A percentile compares a stretch with the other conserved stretches of the same genome.
phyloP scores from a whole-genome alignment of 2,113 vertebrate species.

The Burhinus bistriatus region DNA sequence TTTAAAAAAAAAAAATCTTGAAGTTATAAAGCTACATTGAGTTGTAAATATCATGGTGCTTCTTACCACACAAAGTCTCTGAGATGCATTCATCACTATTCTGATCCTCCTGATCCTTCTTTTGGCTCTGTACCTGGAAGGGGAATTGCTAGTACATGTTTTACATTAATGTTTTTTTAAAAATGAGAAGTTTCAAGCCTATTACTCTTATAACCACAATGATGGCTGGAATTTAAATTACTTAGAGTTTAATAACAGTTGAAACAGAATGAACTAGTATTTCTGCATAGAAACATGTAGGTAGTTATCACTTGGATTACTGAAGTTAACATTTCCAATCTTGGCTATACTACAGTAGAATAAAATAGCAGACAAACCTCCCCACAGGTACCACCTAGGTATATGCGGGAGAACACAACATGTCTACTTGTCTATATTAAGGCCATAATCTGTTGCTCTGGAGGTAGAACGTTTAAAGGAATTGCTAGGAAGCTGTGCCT shows the following conservation, averaged over 20 bases:
- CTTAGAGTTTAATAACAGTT: neutral
- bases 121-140: neutral
- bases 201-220: neutral
- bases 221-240: neutral
- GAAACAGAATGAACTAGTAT: neutral
- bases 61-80: neutral
- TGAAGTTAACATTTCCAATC: neutral
- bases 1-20: accelerated
- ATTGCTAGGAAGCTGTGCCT: neutral
- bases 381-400: neutral
- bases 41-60: neutral
- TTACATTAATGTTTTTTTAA: neutral
- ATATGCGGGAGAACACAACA: neutral
- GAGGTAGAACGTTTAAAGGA: neutral
- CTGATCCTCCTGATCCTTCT: neutral
- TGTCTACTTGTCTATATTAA: neutral
- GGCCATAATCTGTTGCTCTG: neutral
- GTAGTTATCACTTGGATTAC: neutral
- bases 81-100: neutral
- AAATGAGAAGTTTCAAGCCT: neutral
- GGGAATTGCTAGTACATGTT: neutral
- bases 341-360: neutral
- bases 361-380: neutral
- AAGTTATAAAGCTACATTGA: neutral
- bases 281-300: neutral